Percentiles rank a stretch among this genome's conserved stretches.
These are phyloP conservation scores for Lerema accius DNA, from an alignment of 1,140 invertebrate species.

Conservation along the genomic window DNA sequence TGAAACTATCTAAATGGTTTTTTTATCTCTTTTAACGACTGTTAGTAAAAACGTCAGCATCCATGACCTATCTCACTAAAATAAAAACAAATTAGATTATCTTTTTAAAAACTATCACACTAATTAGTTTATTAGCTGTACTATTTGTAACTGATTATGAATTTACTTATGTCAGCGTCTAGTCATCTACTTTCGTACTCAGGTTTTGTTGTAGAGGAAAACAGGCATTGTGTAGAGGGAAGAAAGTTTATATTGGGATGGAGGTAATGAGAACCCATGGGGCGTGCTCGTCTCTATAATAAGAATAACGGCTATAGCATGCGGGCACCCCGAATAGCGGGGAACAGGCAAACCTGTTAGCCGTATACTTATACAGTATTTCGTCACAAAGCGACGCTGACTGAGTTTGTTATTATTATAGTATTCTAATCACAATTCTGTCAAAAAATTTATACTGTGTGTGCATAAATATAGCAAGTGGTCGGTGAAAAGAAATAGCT, in stretches of 20 bases:
- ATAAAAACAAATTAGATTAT: constrained; percentile 21
- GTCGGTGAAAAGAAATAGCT: background rate
- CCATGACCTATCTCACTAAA: constrained; percentile 40
- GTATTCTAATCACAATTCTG: background rate
- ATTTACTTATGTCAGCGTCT: constrained; percentile 13
- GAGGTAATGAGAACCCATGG: background rate
- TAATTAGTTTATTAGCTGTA: constrained; percentile 33
- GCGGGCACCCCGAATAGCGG: constrained; percentile 45
- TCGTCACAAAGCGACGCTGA: constrained; percentile 13
- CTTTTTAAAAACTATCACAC: constrained; percentile 22
- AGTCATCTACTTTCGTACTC: background rate
- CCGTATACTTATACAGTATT: constrained; percentile 13
- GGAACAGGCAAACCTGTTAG: constrained; percentile 42
- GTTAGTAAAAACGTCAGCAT: constrained; percentile 39
- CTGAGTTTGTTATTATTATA: background rate
- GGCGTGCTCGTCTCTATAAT: constrained; percentile 49
- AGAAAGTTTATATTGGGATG: constrained; percentile 15
- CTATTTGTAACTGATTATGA: constrained; percentile 14
- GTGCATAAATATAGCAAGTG: background rate
- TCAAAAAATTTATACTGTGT: constrained; percentile 4
- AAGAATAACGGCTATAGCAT: constrained; percentile 59
- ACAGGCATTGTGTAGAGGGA: background rate
- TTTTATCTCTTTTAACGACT: constrained; percentile 39
- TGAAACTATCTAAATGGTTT: constrained; percentile 42
- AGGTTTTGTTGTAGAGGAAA: background rate